Evolutionary conservation across 2,113 vertebrate species (phyloP), one percentile per base, ranked within the genome.

Genomic region (Dicerorhinus sumatrensis): DNA sequence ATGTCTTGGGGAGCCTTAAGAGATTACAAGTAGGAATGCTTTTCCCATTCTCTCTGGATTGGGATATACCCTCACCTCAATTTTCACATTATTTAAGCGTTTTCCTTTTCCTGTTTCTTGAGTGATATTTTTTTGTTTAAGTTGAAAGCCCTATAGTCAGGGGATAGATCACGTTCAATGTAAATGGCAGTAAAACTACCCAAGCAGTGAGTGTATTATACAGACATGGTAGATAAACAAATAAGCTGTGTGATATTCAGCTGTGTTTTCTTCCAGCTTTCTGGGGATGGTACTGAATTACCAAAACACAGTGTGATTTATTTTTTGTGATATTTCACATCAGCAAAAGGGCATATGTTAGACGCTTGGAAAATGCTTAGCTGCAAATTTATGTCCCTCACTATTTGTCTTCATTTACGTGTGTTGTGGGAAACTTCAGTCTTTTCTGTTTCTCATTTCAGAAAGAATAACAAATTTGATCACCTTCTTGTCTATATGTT

Each of bases 391-490:
- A 87, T 98, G 48, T 69, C 83, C 83, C 89, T 95, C 72, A 92
- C 90, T 96, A 60, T 90, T 67, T 94, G 58, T 97, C 94, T 98
- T 93, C 87, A 92, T 96, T 92, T 96, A 21, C 20, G 39, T 89
- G 54, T 95, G 11, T 76, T 88, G 2, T 90, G 54, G 18, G 51
- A 72, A 91, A 84, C 46, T 96, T 98, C 97, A 95, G 54, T 98
- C 63, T 98, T 97, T 91, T 86, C 96, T 95, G 58, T 63, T 95
- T 31, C 83, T 95, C 39, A 96, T 39, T 96, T 96, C 82, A 96
- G 80, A 96, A 76, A 96, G 51, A 97, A 92, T 79, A 98, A 56
- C 17, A 96, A 93, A 96, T 97, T 36, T 92, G 48, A 83, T 2
- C 90, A 94, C 67, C 33, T 98, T 60, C 79, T 96, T 75, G 62